phyloP scores from a whole-genome alignment of 2,888 invertebrate species.

The Tetropium fuscum region DNA sequence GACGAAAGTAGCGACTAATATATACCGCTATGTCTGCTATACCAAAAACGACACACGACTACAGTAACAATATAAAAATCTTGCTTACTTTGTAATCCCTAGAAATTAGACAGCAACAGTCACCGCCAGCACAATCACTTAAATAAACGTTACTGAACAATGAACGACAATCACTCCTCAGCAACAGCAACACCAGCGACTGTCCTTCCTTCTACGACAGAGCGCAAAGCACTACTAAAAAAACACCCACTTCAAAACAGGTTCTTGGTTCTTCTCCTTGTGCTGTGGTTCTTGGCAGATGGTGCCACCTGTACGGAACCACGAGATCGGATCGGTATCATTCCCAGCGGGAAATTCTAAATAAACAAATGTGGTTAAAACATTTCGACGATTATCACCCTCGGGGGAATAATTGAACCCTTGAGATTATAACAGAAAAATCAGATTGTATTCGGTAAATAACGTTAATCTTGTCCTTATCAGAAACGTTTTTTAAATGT shows the following conservation, averaged over 20 bases:
- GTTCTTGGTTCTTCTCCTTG: too few relatives aligned
- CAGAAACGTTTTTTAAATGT: too few relatives aligned
- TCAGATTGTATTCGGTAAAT: too few relatives aligned
- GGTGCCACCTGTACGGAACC: slow-evolving; percentile 34
- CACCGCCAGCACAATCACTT: too few relatives aligned
- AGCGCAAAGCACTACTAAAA: slow-evolving; percentile 22
- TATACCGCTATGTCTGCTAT: too few relatives aligned
- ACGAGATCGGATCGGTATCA: slow-evolving; percentile 2
- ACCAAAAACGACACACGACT: too few relatives aligned
- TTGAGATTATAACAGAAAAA: too few relatives aligned
- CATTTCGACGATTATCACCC: too few relatives aligned
- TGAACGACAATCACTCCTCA: slow-evolving; percentile 12
- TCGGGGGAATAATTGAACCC: too few relatives aligned
- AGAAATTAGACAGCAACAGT: slow-evolving; percentile 1
- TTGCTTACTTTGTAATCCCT: slow-evolving; percentile 6
- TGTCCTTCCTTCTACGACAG: slow-evolving; percentile 1
- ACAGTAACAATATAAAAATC: too few relatives aligned
- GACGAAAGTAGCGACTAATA: too few relatives aligned
- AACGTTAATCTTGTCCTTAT: too few relatives aligned
- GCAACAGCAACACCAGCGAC: background rate
- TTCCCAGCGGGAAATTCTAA: background rate
- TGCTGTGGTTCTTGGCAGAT: slow-evolving; percentile 36
- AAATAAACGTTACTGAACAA: slow-evolving; percentile 15
- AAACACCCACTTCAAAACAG: slow-evolving; percentile 35
- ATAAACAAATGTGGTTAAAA: background rate